Conservation (phyloP, 1,140 invertebrate genomes). For the Pogonus chalceus region DNA sequence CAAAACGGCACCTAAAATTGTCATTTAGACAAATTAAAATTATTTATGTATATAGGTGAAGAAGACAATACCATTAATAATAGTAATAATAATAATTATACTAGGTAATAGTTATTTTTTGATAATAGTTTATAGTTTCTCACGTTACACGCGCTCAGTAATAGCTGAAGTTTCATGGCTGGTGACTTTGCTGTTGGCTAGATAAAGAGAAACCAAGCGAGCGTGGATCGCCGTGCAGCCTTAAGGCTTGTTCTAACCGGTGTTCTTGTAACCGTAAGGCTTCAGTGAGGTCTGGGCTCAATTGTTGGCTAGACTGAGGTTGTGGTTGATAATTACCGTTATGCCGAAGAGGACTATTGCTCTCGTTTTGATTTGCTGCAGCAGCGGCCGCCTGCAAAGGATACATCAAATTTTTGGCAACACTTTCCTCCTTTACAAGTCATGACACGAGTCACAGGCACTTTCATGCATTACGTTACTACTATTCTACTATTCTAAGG, state of each 20-base stretch:
- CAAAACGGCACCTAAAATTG: too few species aligned
- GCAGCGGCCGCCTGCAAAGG: constrained; percentile 41
- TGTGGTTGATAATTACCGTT: constrained; percentile 34
- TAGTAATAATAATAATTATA: too few species aligned
- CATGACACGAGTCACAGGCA: too few species aligned
- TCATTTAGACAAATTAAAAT: too few species aligned
- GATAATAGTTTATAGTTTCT: neutral
- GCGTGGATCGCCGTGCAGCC: constrained; percentile 59
- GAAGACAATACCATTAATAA: too few species aligned
- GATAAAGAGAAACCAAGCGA: constrained; percentile 51
- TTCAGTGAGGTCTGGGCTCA: constrained; percentile 53
- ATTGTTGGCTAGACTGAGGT: constrained; percentile 37
- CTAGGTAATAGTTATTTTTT: neutral
- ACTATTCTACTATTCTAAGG: too few species aligned
- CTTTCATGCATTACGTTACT: too few species aligned
- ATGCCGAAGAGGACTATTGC: constrained; percentile 29
- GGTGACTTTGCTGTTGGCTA: constrained; percentile 44
- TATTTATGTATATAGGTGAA: too few species aligned
- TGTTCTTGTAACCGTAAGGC: constrained; percentile 69
- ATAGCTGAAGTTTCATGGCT: constrained; percentile 53
- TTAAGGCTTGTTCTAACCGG: constrained; percentile 66
- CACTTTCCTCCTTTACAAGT: too few species aligned
- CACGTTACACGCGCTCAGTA: constrained; percentile 38
- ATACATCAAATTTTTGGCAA: neutral
- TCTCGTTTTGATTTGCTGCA: constrained; percentile 29